phyloP scores from a whole-genome alignment of 2,888 invertebrate species.

The Hoplodrina blanda region DNA sequence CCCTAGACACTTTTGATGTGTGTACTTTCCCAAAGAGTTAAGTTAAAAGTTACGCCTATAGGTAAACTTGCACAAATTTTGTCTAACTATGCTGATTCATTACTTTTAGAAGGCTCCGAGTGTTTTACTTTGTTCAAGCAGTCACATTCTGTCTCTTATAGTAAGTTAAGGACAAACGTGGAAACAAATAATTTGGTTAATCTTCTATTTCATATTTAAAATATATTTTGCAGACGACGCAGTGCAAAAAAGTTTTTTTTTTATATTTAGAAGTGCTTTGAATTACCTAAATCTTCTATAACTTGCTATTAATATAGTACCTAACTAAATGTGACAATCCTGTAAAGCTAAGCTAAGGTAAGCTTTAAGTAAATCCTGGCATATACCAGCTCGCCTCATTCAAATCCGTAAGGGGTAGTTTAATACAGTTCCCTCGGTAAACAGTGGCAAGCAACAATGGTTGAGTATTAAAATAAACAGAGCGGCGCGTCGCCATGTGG shows the following conservation, averaged over 20 bases:
- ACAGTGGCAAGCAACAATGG: constrained; percentile 86
- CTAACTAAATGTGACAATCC: constrained; percentile 1
- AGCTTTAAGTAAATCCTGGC: constrained; percentile 62
- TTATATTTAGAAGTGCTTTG: neutral
- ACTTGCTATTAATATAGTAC: neutral
- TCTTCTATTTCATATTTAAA: too few species aligned
- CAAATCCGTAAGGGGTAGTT: constrained; percentile 83
- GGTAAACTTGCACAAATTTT: neutral
- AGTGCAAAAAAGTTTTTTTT: too few species aligned
- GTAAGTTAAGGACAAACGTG: too few species aligned
- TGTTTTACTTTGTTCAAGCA: neutral
- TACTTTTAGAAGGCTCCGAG: neutral
- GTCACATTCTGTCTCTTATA: too few species aligned
- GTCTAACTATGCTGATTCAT: neutral
- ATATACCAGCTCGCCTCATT: constrained; percentile 67
- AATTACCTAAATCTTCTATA: neutral
- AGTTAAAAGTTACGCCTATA: neutral
- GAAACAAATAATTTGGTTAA: too few species aligned
- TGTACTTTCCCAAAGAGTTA: constrained; percentile 5
- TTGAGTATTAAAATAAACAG: constrained; percentile 90
- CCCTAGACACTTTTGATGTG: too few species aligned
- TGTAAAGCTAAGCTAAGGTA: constrained; percentile 13
- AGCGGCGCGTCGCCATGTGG: constrained; percentile 87
- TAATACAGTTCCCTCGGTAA: constrained; percentile 84
- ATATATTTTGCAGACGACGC: too few species aligned